A percentile compares a stretch with the other conserved stretches of the same genome.
phyloP scores from a whole-genome alignment of 2,113 vertebrate genomes.

The Lophura nycthemera region DNA sequence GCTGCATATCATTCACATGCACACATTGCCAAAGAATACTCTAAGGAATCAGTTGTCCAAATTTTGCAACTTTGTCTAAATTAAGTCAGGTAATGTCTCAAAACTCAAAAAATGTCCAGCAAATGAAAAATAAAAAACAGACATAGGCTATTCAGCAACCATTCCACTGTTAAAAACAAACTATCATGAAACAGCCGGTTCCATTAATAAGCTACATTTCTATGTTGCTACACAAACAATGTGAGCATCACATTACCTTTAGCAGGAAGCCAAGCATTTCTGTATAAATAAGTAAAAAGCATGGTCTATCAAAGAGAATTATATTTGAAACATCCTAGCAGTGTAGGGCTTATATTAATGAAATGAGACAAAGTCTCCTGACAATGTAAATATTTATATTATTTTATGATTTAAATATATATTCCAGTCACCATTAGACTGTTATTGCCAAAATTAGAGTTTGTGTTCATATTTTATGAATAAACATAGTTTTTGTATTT shows the following conservation, averaged over 20 bases:
- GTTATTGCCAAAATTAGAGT: not conserved
- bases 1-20: not conserved
- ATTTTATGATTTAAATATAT: not conserved
- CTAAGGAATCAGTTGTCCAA: not conserved
- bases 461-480: not conserved
- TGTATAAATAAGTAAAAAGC: not conserved
- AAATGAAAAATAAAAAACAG: not conserved
- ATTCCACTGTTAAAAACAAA: not conserved
- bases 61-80: not conserved
- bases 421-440: not conserved
- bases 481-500: not conserved
- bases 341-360: not conserved
- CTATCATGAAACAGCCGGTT: not conserved
- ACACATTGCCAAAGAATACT: not conserved
- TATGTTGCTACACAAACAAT: not conserved
- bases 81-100: not conserved
- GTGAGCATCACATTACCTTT: not conserved
- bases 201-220: not conserved
- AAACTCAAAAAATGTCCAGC: not conserved
- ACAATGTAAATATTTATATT: not conserved
- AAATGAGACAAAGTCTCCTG: not conserved
- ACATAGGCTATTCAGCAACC: fast-evolving
- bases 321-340: not conserved
- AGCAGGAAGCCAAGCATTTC: not conserved
- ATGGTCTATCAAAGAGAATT: not conserved